Conservation (phyloP, 2,888 invertebrate species). For the Portevinia maculata region DNA sequence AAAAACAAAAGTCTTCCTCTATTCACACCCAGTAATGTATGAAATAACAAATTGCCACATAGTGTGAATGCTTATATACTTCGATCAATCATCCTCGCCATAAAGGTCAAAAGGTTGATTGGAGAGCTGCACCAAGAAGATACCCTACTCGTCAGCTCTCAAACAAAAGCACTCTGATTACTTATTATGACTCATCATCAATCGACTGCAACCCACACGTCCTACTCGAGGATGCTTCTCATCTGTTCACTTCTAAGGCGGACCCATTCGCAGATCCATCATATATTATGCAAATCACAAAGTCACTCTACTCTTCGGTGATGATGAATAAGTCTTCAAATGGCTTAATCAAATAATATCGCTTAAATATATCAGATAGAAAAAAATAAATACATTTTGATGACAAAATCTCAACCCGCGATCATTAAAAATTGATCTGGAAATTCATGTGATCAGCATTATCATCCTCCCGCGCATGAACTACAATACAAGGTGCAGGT, state of each 20-base stretch:
- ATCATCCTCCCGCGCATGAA: constrained; percentile 57
- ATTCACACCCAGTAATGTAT: constrained; percentile 28
- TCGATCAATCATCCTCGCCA: constrained; percentile 47
- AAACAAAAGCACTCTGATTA: constrained; percentile 56
- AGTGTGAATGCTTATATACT: constrained; percentile 13
- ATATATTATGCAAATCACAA: constrained; percentile 62
- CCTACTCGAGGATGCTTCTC: constrained; percentile 42
- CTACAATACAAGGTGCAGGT: constrained; percentile 13
- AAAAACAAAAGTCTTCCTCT: background rate
- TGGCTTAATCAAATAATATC: constrained; percentile 58
- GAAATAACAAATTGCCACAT: constrained; percentile 43
- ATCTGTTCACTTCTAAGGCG: constrained; percentile 40
- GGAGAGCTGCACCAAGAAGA: constrained; percentile 10
- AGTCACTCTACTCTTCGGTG: constrained; percentile 15
- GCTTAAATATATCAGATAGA: constrained; percentile 38
- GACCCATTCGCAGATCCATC: constrained; percentile 46
- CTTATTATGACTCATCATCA: constrained; percentile 43
- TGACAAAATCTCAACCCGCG: constrained; percentile 64
- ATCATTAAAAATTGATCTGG: constrained; percentile 65
- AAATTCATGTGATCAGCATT: constrained; percentile 56
- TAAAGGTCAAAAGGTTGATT: constrained; percentile 52
- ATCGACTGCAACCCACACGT: constrained; percentile 44
- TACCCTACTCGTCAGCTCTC: constrained; percentile 13
- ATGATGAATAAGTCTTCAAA: constrained; percentile 38
- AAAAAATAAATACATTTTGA: constrained; percentile 44